phyloP scores from a whole-genome alignment of 2,113 vertebrate species.

The Ifrita kowaldi region DNA sequence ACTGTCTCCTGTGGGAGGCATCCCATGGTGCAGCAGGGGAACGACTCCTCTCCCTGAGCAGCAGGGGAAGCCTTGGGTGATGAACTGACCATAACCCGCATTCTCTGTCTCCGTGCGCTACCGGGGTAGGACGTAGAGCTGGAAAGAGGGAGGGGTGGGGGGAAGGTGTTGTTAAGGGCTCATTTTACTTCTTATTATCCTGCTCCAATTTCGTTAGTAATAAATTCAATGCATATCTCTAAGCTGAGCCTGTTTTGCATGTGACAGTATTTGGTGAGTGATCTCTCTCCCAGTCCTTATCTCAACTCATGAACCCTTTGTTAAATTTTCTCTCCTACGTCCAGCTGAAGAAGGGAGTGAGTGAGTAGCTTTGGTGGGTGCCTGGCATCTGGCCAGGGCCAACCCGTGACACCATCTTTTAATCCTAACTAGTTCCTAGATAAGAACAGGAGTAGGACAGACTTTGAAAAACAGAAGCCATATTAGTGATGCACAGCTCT shows the following conservation, averaged over 20 bases:
- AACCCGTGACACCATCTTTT: background rate
- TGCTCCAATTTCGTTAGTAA: background rate
- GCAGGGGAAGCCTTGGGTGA: background rate
- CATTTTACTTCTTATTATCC: background rate
- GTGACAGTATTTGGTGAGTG: background rate
- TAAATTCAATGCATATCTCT: background rate
- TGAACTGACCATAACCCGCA: background rate
- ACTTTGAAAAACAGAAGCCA: background rate
- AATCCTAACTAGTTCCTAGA: background rate
- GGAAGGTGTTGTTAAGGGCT: background rate
- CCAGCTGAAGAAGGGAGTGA: background rate
- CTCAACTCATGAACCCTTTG: background rate
- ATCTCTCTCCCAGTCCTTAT: background rate
- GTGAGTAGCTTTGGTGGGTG: background rate
- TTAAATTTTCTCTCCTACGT: background rate
- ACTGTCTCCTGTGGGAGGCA: background rate
- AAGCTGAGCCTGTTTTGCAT: background rate
- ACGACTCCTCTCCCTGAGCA: background rate
- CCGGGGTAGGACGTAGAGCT: background rate
- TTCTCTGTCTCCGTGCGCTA: background rate
- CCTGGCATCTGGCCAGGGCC: background rate
- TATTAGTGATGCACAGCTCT: background rate
- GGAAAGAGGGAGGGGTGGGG: background rate
- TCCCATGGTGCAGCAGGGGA: background rate
- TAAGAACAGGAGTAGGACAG: background rate